phyloP scores from a whole-genome alignment of 2,888 invertebrate species.

The Cybosia mesomella region DNA sequence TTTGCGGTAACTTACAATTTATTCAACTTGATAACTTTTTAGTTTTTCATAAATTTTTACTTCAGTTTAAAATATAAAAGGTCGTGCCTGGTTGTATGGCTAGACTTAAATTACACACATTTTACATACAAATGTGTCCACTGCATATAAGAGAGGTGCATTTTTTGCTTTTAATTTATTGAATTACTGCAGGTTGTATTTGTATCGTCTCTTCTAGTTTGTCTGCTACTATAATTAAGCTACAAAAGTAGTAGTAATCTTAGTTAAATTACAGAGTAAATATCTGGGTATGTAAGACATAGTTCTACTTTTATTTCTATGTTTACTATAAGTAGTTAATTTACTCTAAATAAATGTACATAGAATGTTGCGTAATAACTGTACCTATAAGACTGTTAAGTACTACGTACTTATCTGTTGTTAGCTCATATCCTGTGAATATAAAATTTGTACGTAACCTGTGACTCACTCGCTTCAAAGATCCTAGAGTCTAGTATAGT shows the following conservation, averaged over 20 bases:
- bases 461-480: conserved; percentile 60
- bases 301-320: conserved; percentile 48
- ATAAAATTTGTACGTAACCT: conserved; percentile 39
- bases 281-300: conserved; percentile 32
- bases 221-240: background rate
- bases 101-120: background rate
- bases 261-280: conserved; percentile 35
- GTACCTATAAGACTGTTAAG: conserved; percentile 26
- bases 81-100: background rate
- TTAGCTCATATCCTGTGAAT: conserved; percentile 45
- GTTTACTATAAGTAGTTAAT: conserved; percentile 42
- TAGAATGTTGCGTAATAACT: conserved; percentile 32
- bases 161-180: conserved; percentile 23
- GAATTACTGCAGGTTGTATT: background rate
- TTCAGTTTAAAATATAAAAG: background rate
- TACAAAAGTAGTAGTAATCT: conserved; percentile 19
- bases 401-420: conserved; percentile 22
- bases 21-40: background rate
- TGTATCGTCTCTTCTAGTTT: background rate
- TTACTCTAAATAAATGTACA: conserved; percentile 38
- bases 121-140: background rate
- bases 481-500: conserved; percentile 42
- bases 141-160: background rate
- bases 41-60: background rate
- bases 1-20: too few species aligned